Evolutionary conservation across 2,888 invertebrate species (phyloP).

Genomic region (Leptinotarsa rubiginosa): DNA sequence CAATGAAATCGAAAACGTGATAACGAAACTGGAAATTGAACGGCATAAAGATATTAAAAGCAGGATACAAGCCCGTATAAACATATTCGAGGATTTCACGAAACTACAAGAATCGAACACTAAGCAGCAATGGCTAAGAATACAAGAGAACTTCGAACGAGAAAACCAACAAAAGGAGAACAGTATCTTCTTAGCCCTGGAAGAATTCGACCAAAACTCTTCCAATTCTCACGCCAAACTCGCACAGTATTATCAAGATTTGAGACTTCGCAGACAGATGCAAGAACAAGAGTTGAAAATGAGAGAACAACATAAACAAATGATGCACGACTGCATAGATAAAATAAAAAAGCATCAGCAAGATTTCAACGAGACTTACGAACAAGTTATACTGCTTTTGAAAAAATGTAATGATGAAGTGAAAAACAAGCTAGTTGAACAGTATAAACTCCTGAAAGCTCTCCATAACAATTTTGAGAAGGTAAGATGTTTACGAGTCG

Average conservation of each 20-base stretch:
- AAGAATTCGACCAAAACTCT: slow-evolving; percentile 70
- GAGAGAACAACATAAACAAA: slow-evolving; percentile 57
- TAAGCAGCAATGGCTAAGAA: slow-evolving; percentile 57
- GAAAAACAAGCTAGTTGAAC: slow-evolving; percentile 56
- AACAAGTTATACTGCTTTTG: slow-evolving; percentile 69
- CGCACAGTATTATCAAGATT: slow-evolving; percentile 64
- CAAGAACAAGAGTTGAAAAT: slow-evolving; percentile 69
- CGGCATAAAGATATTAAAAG: slow-evolving; percentile 59
- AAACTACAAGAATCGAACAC: slow-evolving; percentile 54
- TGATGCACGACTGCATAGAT: slow-evolving; percentile 63
- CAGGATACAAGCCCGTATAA: slow-evolving; percentile 60
- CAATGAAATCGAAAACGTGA: slow-evolving; percentile 51
- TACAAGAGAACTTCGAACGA: slow-evolving; percentile 61
- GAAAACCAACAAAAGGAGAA: slow-evolving; percentile 67
- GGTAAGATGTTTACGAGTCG: too few species aligned
- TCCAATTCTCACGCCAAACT: slow-evolving; percentile 69
- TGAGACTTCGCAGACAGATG: slow-evolving; percentile 66
- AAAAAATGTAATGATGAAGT: slow-evolving; percentile 52
- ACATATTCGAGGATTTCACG: slow-evolving; percentile 59
- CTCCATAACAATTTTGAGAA: slow-evolving; percentile 66
- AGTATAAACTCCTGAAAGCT: slow-evolving; percentile 64
- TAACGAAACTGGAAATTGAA: slow-evolving; percentile 54
- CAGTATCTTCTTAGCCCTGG: slow-evolving; percentile 66
- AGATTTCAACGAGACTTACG: slow-evolving; percentile 70
- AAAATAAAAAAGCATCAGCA: slow-evolving; percentile 71